Evolutionary conservation across 2,113 vertebrate species (phyloP).

Genomic region (Columbina picui): DNA sequence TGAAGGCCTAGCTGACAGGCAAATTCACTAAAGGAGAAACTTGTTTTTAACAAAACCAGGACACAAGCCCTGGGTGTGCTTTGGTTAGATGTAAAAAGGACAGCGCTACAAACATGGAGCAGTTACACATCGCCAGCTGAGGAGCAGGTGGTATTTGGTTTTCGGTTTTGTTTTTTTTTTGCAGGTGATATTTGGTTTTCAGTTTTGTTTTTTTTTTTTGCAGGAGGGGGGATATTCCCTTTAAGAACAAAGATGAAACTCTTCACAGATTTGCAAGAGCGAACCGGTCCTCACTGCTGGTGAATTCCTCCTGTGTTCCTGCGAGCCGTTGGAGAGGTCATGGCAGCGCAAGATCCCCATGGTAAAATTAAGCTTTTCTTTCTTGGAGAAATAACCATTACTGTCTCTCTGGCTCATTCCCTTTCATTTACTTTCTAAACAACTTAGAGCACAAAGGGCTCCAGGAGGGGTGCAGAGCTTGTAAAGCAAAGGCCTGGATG

Average conservation of each 20-base stretch:
- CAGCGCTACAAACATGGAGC: background rate
- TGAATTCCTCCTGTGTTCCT: background rate
- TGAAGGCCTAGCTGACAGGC: too few relatives aligned
- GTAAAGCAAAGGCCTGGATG: background rate
- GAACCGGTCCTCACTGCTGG: background rate
- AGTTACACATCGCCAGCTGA: background rate
- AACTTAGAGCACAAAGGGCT: background rate
- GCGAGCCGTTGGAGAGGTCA: background rate
- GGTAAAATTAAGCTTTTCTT: constrained; percentile 28
- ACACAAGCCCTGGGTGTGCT: background rate
- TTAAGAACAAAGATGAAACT: background rate
- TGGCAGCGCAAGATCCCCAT: background rate
- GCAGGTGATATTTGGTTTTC: too few relatives aligned
- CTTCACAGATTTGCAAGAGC: background rate
- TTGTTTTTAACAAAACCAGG: too few relatives aligned
- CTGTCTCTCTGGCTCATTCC: background rate
- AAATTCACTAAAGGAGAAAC: too few relatives aligned
- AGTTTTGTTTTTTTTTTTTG: too few relatives aligned
- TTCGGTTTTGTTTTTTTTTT: background rate
- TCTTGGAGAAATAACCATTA: background rate
- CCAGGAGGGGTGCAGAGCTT: background rate
- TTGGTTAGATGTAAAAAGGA: background rate
- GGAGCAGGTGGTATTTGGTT: background rate
- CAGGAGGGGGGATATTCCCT: background rate
- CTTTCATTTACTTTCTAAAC: constrained; percentile 8